Conservation (phyloP, 2,113 vertebrate genomes). For the Hemicordylus capensis region DNA sequence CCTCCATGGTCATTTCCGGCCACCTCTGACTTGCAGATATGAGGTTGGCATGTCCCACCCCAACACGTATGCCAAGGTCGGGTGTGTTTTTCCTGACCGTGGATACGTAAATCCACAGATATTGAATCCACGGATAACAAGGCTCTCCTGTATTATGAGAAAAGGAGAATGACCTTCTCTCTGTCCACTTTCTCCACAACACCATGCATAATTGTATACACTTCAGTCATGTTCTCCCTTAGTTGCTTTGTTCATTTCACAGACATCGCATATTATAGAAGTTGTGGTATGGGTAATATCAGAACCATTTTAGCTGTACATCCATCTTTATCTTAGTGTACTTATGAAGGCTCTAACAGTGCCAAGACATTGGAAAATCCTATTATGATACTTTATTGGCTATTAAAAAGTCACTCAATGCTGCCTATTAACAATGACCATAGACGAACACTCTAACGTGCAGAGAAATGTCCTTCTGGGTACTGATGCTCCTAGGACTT, state of each 20-base stretch:
- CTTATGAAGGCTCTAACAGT: neutral
- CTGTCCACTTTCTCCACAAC: no score
- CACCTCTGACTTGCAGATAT: no score
- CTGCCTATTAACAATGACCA: neutral
- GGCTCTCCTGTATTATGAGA: no score
- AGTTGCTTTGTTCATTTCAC: neutral
- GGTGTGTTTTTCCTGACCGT: no score
- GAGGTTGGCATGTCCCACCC: no score
- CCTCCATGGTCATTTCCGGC: no score
- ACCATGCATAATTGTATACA: neutral
- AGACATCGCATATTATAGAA: neutral
- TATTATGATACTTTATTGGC: neutral
- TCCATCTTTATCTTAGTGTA: slow-evolving; percentile 3
- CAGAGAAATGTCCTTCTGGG: neutral
- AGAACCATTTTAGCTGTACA: neutral
- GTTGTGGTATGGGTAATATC: neutral
- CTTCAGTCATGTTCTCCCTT: no score
- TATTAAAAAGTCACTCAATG: neutral
- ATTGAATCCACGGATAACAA: no score
- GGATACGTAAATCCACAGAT: no score
- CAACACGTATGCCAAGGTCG: no score
- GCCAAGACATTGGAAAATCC: neutral
- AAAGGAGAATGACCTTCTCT: neutral
- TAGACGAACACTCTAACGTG: neutral
- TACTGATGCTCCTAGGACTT: neutral